A percentile compares a stretch with the other conserved stretches of the same genome.
Conservation (phyloP, 2,797 vertebrate species). For the Sebastes variabilis region DNA sequence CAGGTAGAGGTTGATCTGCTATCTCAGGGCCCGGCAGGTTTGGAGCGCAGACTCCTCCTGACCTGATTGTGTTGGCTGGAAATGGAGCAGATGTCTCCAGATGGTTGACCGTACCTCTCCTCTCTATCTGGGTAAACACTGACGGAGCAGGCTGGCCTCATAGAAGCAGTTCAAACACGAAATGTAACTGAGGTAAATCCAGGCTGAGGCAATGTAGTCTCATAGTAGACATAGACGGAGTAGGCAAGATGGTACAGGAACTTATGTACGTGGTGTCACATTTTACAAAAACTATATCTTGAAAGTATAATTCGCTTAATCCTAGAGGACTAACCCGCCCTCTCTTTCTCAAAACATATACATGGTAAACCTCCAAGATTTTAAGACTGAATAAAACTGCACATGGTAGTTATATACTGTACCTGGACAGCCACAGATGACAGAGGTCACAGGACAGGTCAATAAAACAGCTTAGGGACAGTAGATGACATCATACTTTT, state of each 20-base stretch:
- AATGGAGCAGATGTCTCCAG: conserved; percentile 53
- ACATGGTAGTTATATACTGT: background rate
- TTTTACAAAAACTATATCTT: background rate
- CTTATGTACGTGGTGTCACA: background rate
- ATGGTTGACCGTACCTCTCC: conserved; percentile 31
- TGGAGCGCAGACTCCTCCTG: conserved; percentile 44
- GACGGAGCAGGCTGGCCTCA: conserved; percentile 18
- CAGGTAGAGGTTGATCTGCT: conserved; percentile 36
- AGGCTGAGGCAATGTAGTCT: background rate
- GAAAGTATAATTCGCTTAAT: background rate
- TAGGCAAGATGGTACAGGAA: background rate
- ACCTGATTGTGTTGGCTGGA: conserved; percentile 64
- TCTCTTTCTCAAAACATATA: background rate
- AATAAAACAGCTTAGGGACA: background rate
- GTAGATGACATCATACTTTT: background rate
- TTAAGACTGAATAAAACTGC: background rate
- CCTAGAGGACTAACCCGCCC: background rate
- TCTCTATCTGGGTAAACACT: conserved; percentile 36
- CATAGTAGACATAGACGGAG: background rate
- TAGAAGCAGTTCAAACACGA: conserved; percentile 13
- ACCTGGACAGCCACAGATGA: background rate
- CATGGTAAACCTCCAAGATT: background rate
- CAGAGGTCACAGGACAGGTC: background rate
- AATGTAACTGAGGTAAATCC: conserved; percentile 11
- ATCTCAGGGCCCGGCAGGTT: conserved; percentile 11